Evolutionary conservation across 2,888 invertebrate species (phyloP).

Genomic region (Phymatocera aterrima): DNA sequence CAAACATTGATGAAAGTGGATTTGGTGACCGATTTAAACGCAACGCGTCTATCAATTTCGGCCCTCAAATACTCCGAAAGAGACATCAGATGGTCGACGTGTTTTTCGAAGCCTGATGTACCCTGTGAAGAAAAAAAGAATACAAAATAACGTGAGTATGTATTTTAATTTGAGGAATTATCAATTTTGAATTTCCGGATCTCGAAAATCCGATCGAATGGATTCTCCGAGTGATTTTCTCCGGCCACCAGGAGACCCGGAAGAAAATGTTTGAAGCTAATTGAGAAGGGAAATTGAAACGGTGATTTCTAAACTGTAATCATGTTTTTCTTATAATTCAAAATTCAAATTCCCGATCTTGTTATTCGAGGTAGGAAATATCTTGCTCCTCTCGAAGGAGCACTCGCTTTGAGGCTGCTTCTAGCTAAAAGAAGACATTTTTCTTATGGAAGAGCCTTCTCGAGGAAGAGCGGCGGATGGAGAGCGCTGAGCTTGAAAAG

Average conservation of each 20-base stretch:
- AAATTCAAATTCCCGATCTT: not conserved
- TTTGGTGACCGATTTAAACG: constrained; percentile 74
- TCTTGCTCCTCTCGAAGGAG: not conserved
- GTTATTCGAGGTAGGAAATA: not conserved
- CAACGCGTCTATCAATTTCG: constrained; percentile 69
- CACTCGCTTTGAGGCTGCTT: not conserved
- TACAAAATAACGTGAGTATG: too few relatives aligned
- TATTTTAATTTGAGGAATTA: too few relatives aligned
- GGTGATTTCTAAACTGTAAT: not conserved
- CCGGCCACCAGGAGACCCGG: too few relatives aligned
- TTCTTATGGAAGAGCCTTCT: constrained; percentile 49
- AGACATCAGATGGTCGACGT: constrained; percentile 76
- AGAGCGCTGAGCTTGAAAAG: constrained; percentile 53
- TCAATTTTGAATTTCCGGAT: too few relatives aligned
- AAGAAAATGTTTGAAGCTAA: not conserved
- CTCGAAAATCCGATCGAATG: too few relatives aligned
- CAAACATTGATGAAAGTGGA: constrained; percentile 83
- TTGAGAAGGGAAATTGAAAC: not conserved
- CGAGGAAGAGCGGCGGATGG: too few relatives aligned
- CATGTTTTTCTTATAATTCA: not conserved
- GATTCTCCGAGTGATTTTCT: too few relatives aligned
- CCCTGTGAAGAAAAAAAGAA: constrained; percentile 68
- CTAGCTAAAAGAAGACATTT: not conserved
- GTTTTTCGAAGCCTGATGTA: constrained; percentile 76
- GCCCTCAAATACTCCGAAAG: constrained; percentile 74